Conservation (phyloP, 2,113 vertebrate species). For the Corydoras maculifer region DNA sequence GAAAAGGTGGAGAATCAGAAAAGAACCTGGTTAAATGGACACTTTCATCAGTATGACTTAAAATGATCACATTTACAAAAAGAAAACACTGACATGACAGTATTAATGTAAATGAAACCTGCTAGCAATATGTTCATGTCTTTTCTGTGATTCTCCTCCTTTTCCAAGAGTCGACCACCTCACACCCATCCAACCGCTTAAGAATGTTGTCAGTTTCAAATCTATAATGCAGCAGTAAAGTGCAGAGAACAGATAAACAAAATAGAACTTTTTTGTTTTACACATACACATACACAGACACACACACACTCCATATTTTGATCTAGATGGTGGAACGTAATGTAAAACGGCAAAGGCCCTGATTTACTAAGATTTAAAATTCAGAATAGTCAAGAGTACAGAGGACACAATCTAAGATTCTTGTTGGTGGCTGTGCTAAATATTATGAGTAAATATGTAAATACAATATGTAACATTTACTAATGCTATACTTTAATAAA, state of each 20-base stretch:
- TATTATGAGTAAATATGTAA: background rate
- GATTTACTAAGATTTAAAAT: background rate
- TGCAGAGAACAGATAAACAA: constrained; percentile 65
- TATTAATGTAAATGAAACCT: background rate
- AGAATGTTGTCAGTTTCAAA: constrained; percentile 58
- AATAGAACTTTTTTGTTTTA: constrained; percentile 4
- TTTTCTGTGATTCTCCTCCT: constrained; percentile 58
- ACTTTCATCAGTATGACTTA: background rate
- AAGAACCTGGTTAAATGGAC: constrained; percentile 6
- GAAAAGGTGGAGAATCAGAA: constrained; percentile 62
- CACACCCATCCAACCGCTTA: constrained; percentile 44
- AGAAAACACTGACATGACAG: background rate
- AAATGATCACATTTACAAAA: background rate
- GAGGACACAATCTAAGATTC: background rate
- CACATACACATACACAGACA: background rate
- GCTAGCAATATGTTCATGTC: constrained; percentile 16
- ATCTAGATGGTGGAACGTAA: constrained; percentile 4
- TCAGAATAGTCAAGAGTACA: background rate
- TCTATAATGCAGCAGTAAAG: constrained; percentile 70
- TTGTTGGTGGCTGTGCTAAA: background rate
- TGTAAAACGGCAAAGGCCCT: constrained; percentile 22
- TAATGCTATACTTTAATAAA: too few species aligned
- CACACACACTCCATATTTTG: constrained; percentile 10
- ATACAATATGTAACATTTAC: background rate
- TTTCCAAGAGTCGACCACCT: constrained; percentile 44